Evolutionary conservation across 1,140 invertebrate species (phyloP), one percentile per base, ranked within the genome.

Genomic region (Hydropsyche tenuis): DNA sequence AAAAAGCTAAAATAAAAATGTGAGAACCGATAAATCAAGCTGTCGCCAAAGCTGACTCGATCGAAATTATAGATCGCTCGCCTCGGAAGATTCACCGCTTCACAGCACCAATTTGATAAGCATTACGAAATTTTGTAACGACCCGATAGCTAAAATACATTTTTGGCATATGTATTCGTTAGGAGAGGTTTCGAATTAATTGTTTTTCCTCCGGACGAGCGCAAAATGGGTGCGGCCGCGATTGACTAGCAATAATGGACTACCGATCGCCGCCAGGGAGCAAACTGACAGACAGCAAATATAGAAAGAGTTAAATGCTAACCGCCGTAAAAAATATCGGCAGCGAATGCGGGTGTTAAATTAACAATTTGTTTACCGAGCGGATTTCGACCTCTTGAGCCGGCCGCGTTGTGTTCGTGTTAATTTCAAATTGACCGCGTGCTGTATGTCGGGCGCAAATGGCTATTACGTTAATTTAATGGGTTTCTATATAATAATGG

Each of bases 171-270:
- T 23, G 22, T 60, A 25, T 60, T 23, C 56, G 56, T 12, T 60
- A 60, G n/a, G 12, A 37, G 30, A 9, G 9, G 30, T 22, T 25
- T 20, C 11, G 9, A 60, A 60, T 60, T 60, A 60, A 60, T 60
- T 60, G 23, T 60, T 60, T 22, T 20, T 2, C 4, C 20, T 18
- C 25, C 23, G 20, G 23, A 14, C 56, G 23, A 25, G 20, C 23
- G 56, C 25, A 60, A 60, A 60, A 60, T 60, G 56, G 56, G 56
- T 60, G 56, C 56, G 56, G 22, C 56, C 20, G 51, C 51, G 56
- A 60, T 25, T 60, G 22, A 60, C 51, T 53, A 23, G 56, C 56
- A 60, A 60, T 60, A 60, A 60, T 60, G 18, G 56, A 60, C 56
- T 23, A 60, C 23, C 30, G 30, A 37, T 37, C 30, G 30, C 30